phyloP scores from a whole-genome alignment of 2,797 vertebrate species.

The Falco naumanni region DNA sequence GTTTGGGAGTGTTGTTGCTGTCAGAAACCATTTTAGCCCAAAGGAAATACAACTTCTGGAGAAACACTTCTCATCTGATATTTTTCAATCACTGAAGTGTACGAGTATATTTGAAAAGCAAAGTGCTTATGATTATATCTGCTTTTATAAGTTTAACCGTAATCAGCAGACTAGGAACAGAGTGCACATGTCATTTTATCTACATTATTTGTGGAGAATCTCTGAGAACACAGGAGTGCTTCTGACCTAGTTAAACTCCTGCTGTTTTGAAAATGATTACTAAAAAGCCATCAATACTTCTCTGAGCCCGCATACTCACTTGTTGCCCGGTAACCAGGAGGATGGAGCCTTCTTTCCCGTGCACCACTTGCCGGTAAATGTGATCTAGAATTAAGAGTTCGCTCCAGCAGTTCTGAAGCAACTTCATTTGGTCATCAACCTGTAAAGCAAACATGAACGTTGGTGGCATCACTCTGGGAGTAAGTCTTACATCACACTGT shows the following conservation, averaged over 20 bases:
- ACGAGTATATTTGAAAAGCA: background rate
- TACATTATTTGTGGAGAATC: constrained; percentile 8
- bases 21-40: background rate
- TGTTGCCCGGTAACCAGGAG: constrained; percentile 97
- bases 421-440: constrained; percentile 99
- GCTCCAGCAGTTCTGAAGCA: constrained; percentile 99
- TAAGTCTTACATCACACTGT: background rate
- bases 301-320: constrained; percentile 79
- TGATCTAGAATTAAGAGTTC: constrained; percentile 98
- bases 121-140: constrained; percentile 14
- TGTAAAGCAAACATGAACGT: constrained; percentile 62
- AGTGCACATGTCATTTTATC: constrained; percentile 32
- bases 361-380: constrained; percentile 96
- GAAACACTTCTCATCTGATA: constrained; percentile 14
- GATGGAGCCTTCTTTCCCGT: constrained; percentile 95
- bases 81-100: constrained; percentile 28
- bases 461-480: background rate
- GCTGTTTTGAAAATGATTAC: constrained; percentile 41
- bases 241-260: constrained; percentile 48
- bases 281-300: background rate
- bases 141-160: constrained; percentile 47
- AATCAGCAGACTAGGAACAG: constrained; percentile 33
- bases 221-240: constrained; percentile 42
- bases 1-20: background rate
- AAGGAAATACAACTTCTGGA: background rate